Evolutionary conservation across 2,113 vertebrate species (phyloP), one percentile per base, ranked within the genome.

Genomic region (Alouatta palliata): DNA sequence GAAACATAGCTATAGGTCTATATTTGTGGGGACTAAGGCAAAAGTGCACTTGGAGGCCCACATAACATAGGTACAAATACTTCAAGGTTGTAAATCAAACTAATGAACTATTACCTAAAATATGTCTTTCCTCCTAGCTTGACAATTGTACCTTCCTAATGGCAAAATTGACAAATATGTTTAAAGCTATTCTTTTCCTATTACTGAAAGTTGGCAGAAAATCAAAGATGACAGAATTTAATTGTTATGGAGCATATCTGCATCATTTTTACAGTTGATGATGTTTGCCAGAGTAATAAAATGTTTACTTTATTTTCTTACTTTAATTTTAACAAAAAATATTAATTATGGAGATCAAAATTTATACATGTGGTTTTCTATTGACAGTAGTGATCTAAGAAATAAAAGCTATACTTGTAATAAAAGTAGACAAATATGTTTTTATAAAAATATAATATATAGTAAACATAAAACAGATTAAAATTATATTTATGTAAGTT

Each of bases 161-260:
- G 32, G 73, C 43, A 91, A 91, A 96, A 96, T 91, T 75, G 64
- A 98, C 86, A 84, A 94, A 97, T 93, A 91, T 71, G 27, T 90
- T 90, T 96, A 96, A 93, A 97, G 47, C 25, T 87, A 76, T 96
- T 91, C 32, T 91, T 97, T 91, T 93, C 68, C 95, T 81, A 52
- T 93, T 87, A 96, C 19, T 97, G 79, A 97, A 96, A 84, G 19
- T 97, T 95, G 83, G 70, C 83, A 97, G 90, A 93, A 97, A 96
- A 90, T 95, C 79, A 90, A 94, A 90, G 88, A 77, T 52, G 75
- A 80, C 27, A 92, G 82, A 93, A 96, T 93, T 94, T 95, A 96
- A 91, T 95, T 97, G 85, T 95, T 92, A 49, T 40, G 49, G 5
- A 91, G 37, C 20, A 56, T 75, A 87, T 47, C 47, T 91, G 61